Percentiles rank a stretch among this genome's conserved stretches.
These are phyloP conservation scores for Sakesphorus luctuosus DNA, from an alignment of 2,113 vertebrate genomes.

Conservation along the genomic window DNA sequence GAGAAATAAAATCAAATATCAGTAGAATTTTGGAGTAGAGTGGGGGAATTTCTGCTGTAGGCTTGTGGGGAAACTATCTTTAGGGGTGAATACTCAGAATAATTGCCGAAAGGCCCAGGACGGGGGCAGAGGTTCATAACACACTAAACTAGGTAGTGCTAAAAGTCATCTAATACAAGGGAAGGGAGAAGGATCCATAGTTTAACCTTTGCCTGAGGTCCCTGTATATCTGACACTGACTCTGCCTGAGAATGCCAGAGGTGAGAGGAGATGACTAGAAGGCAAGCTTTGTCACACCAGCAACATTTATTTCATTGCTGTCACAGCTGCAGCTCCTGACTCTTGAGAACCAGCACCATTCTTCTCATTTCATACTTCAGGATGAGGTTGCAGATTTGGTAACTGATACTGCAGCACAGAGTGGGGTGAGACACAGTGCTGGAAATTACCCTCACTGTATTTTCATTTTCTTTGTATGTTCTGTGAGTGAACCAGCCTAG, in stretches of 20 bases:
- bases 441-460: neutral
- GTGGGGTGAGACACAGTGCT: neutral
- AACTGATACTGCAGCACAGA: neutral
- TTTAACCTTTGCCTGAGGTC: neutral
- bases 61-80: neutral
- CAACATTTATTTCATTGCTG: neutral
- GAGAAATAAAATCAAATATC: neutral
- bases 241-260: neutral
- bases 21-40: neutral
- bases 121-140: neutral
- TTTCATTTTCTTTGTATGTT: neutral
- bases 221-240: neutral
- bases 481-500: neutral
- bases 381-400: neutral
- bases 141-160: neutral
- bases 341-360: neutral
- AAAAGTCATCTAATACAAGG: neutral
- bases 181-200: neutral
- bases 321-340: conserved; percentile 9
- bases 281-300: neutral
- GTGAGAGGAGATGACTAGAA: neutral
- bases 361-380: neutral
- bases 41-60: neutral
- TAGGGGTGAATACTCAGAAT: neutral
- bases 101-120: neutral